A percentile compares a stretch with the other conserved stretches of the same genome.
phyloP scores from a whole-genome alignment of 2,113 vertebrate genomes.

The Protobothrops mucrosquamatus region DNA sequence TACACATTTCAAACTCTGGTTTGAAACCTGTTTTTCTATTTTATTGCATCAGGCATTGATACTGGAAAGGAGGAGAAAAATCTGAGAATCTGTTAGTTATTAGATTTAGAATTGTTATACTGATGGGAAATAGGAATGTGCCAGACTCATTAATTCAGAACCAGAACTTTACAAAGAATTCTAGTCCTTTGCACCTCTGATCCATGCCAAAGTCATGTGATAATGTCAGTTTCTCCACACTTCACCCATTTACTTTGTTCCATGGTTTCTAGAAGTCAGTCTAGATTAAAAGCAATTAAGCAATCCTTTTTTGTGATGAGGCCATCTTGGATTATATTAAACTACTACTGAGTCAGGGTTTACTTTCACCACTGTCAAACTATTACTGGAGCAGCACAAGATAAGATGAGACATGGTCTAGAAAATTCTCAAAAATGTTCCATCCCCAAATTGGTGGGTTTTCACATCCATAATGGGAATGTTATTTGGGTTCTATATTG shows the following conservation, averaged over 20 bases:
- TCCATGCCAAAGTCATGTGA: not conserved
- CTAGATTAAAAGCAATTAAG: not conserved
- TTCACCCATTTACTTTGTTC: not conserved
- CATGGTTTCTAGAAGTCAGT: not conserved
- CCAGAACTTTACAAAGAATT: not conserved
- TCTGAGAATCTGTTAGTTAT: not conserved
- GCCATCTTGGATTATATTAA: not conserved
- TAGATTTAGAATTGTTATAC: not conserved
- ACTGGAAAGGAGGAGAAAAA: not conserved
- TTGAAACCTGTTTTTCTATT: not conserved
- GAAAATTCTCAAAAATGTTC: not conserved
- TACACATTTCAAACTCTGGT: not conserved
- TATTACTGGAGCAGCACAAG: not conserved
- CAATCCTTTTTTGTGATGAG: not conserved
- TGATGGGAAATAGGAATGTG: not conserved
- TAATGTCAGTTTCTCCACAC: not conserved
- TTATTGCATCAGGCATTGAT: not conserved
- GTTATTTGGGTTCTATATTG: not conserved
- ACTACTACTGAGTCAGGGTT: not conserved
- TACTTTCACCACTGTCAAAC: not conserved
- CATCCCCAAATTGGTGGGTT: not conserved
- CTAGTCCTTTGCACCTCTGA: not conserved
- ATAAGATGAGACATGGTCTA: not conserved
- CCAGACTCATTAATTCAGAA: not conserved
- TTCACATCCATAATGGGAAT: not conserved